These are phyloP conservation scores for Martes martes DNA, from an alignment of 2,113 vertebrate species.

Conservation along the genomic window DNA sequence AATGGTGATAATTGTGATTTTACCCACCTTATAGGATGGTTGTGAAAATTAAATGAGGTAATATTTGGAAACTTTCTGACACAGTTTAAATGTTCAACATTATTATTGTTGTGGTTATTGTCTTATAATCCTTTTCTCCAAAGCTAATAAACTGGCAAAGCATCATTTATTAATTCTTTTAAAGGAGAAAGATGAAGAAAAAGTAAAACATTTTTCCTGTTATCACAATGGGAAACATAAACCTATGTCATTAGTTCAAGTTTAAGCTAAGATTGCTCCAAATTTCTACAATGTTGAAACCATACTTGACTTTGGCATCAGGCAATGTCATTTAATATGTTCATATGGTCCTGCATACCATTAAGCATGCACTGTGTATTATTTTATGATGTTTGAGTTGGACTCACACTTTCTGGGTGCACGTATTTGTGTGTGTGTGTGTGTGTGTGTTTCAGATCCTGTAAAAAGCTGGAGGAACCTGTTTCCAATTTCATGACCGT, in stretches of 20 bases:
- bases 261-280: slow-evolving; percentile 57
- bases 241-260: slow-evolving; percentile 63
- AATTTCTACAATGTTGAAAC: slow-evolving; percentile 76
- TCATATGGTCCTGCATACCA: slow-evolving; percentile 76
- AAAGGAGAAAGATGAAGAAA: slow-evolving; percentile 22
- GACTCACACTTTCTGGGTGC: slow-evolving; percentile 84
- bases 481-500: slow-evolving; percentile 85
- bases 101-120: neutral
- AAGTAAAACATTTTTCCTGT: neutral
- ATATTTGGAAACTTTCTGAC: neutral
- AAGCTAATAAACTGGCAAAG: neutral
- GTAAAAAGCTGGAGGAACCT: slow-evolving; percentile 81
- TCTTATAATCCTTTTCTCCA: neutral
- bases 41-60: neutral
- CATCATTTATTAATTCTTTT: neutral
- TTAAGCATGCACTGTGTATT: slow-evolving; percentile 85
- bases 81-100: neutral
- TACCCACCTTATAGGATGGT: neutral
- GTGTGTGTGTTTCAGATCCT: slow-evolving; percentile 86
- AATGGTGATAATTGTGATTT: neutral
- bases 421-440: slow-evolving; percentile 77
- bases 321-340: slow-evolving; percentile 84
- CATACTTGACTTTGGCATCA: slow-evolving; percentile 83
- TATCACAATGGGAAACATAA: slow-evolving; percentile 56
- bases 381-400: slow-evolving; percentile 88